Evolutionary conservation across 2,113 vertebrate genomes (phyloP), one percentile per base, ranked within the genome.

Genomic region (Tympanuchus pallidicinctus): DNA sequence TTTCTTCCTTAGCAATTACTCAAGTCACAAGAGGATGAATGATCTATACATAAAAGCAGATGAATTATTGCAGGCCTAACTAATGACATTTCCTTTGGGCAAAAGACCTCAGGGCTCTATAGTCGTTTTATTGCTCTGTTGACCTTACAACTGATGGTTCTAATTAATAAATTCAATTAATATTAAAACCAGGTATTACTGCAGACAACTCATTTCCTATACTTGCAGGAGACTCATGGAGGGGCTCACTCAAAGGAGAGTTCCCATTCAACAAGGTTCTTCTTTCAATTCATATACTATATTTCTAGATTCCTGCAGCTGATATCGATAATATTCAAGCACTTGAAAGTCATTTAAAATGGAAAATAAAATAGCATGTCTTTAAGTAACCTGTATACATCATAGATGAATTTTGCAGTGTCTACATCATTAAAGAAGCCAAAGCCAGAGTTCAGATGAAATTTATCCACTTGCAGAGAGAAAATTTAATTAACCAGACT

Each of bases 101-200:
- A 92, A 70, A 74, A 71, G 70, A 85, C 65, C 74, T 93, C 2
- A 0, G 34, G 65, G 80, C 47, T 86, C 71, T 72, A 8, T 75
- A 92, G 50, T 48, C 40, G 48, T 59, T 95, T 91, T 81, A 94
- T 47, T 95, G 56, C 84, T 78, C 75, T 92, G 90, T 76, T 93
- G 84, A 93, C 88, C 92, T 94, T 89, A 71, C 48, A 82, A 84
- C 90, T 1, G 0, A 74, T 96, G 1, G 2, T 65, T 78, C 69
- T 89, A 90, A 94, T 94, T 94, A 94, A 87, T 88, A 82, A 89
- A 78, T 93, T 79, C 91, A 90, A 92, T 88, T 93, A 88, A 74
- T 73, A 89, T 92, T 92, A 94, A 94, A 95, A 17, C n/a, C 76
- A 91, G 72, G 56, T 94, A 88, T 65, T 77, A 89, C 69, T 77